phyloP scores from a whole-genome alignment of 2,113 vertebrate genomes.

The Phalacrocorax pelagicus region DNA sequence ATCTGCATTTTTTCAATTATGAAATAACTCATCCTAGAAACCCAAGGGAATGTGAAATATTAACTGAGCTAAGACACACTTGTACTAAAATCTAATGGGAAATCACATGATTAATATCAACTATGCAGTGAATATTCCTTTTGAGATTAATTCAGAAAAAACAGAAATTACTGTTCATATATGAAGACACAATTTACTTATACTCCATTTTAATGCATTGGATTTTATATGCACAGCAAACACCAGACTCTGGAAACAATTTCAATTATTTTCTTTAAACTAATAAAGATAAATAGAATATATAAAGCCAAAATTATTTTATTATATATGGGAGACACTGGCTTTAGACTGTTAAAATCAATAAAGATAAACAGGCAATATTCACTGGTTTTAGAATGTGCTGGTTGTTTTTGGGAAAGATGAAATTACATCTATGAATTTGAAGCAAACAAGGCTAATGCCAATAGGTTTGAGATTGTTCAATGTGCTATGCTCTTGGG shows the following conservation, averaged over 20 bases:
- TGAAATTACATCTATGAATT: neutral
- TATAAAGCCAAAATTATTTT: neutral
- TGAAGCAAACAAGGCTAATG: neutral
- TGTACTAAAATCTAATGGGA: slow-evolving; percentile 11
- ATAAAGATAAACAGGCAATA: neutral
- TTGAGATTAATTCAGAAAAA: neutral
- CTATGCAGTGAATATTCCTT: neutral
- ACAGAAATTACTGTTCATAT: neutral
- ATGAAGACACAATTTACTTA: neutral
- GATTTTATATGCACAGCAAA: neutral
- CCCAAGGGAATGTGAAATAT: slow-evolving; percentile 11
- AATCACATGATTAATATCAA: slow-evolving; percentile 28
- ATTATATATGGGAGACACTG: neutral
- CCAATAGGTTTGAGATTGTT: neutral
- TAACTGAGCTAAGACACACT: slow-evolving; percentile 9
- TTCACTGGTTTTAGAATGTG: neutral
- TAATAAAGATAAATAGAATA: neutral
- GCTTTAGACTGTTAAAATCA: neutral
- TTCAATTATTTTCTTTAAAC: neutral
- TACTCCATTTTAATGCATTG: neutral
- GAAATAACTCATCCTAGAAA: slow-evolving; percentile 26
- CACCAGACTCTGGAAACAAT: neutral
- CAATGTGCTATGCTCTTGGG: neutral
- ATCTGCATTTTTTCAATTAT: slow-evolving; percentile 66
- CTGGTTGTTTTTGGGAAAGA: neutral